These are phyloP conservation scores for Cyprinodon brontotheroides DNA, from an alignment of 2,113 vertebrate genomes.

Conservation along the genomic window DNA sequence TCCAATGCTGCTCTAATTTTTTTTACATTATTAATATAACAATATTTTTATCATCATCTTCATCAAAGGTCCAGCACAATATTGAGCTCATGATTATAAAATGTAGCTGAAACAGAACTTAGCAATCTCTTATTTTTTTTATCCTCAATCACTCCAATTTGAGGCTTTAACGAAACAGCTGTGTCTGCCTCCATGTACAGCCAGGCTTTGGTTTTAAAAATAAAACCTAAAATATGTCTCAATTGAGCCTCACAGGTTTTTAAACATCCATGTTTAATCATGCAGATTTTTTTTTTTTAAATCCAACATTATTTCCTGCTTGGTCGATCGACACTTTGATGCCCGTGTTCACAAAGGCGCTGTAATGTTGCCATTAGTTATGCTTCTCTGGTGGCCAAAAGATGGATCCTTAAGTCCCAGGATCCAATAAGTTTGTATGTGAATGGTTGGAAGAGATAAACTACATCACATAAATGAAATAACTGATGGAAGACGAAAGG, in stretches of 20 bases:
- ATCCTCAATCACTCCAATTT: constrained; percentile 56
- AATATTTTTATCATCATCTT: background rate
- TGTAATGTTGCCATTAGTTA: constrained; percentile 84
- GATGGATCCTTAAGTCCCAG: constrained; percentile 75
- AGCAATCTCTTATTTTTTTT: constrained; percentile 73
- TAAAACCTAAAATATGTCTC: constrained; percentile 10
- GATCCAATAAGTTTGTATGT: constrained; percentile 71
- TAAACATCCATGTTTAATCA: constrained; percentile 76
- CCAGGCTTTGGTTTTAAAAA: constrained; percentile 2
- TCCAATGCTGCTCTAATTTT: too few relatives aligned
- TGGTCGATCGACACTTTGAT: constrained; percentile 79
- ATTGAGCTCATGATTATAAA: constrained; percentile 1
- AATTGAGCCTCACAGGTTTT: constrained; percentile 40
- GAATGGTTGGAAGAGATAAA: constrained; percentile 82
- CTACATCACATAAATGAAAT: constrained; percentile 73
- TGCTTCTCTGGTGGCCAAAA: constrained; percentile 82
- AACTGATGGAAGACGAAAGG: constrained; percentile 70
- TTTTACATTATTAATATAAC: background rate
- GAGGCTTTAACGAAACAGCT: constrained; percentile 19
- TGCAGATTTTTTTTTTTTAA: constrained; percentile 71
- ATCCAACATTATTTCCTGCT: constrained; percentile 81
- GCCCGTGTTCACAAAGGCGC: constrained; percentile 75
- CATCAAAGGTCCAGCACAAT: background rate
- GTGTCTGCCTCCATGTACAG: constrained; percentile 8
- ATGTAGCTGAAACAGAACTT: constrained; percentile 79